Evolutionary conservation across 2,888 invertebrate species (phyloP).

Genomic region (Drosophila sordidula): DNA sequence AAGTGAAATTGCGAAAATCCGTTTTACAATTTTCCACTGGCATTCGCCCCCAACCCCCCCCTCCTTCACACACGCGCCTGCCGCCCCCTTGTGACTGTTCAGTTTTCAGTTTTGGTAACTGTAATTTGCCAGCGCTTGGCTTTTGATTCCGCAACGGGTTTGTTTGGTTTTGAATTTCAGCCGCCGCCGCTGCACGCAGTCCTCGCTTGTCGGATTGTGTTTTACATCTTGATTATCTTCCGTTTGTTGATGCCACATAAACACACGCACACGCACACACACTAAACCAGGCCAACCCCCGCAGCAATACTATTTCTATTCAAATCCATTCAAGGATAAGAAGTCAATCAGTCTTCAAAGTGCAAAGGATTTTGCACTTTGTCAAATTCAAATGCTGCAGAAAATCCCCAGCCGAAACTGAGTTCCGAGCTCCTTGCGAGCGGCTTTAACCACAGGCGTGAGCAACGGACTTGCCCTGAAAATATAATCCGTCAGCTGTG

Average conservation of each 20-base stretch:
- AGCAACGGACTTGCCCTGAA: conserved; percentile 23
- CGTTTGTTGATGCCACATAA: conserved; percentile 69
- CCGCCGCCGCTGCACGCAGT: conserved; percentile 17
- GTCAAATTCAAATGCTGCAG: conserved; percentile 73
- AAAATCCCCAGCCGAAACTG: conserved; percentile 20
- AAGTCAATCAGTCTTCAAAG: conserved; percentile 83
- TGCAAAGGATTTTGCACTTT: conserved; percentile 82
- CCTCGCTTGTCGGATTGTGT: conserved; percentile 62
- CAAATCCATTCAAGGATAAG: conserved; percentile 82
- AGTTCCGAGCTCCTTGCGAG: background rate
- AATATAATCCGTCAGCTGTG: conserved; percentile 67
- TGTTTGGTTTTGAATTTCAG: conserved; percentile 81
- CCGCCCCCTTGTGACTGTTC: too few relatives aligned
- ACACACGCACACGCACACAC: conserved; percentile 13
- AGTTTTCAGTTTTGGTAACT: conserved; percentile 5
- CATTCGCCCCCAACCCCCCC: conserved; percentile 11
- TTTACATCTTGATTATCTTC: conserved; percentile 83
- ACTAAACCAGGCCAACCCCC: conserved; percentile 22
- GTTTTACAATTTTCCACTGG: conserved; percentile 60
- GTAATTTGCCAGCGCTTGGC: conserved; percentile 68
- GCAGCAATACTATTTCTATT: conserved; percentile 68
- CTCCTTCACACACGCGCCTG: background rate
- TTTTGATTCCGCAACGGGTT: conserved; percentile 68
- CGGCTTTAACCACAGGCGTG: conserved; percentile 19
- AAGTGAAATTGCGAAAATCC: conserved; percentile 79